Conservation (phyloP, 2,888 invertebrate species). For the Tethea ocularis region DNA sequence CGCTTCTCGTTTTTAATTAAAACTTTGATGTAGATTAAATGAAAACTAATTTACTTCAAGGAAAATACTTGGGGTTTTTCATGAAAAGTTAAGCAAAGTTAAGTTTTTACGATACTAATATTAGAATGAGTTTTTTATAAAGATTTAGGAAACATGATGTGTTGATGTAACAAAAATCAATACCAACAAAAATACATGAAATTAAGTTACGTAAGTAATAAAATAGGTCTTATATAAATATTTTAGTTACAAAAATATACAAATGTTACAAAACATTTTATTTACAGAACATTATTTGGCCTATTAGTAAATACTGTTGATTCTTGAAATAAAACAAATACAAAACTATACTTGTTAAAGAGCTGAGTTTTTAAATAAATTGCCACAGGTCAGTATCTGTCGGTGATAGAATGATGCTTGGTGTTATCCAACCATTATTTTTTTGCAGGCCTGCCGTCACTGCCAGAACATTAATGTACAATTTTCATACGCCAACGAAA, state of each 20-base stretch:
- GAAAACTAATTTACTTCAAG: constrained; percentile 15
- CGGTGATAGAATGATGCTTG: constrained; percentile 51
- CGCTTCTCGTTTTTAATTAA: constrained; percentile 15
- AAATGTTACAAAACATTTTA: neutral
- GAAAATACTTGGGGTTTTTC: constrained; percentile 8
- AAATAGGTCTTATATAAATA: neutral
- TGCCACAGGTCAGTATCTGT: constrained; percentile 40
- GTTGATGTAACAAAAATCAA: too few relatives aligned
- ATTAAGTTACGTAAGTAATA: neutral
- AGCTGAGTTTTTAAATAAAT: constrained; percentile 12
- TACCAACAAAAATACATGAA: too few relatives aligned
- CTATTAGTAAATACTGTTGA: neutral
- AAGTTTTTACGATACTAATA: neutral
- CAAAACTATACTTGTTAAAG: neutral
- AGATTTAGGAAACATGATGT: neutral
- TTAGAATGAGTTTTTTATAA: neutral
- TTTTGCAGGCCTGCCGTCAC: constrained; percentile 48
- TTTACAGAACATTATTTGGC: neutral
- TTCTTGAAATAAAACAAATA: neutral
- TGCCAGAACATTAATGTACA: constrained; percentile 41
- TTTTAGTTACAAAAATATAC: neutral
- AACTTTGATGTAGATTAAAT: constrained; percentile 15
- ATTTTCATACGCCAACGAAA: constrained; percentile 30
- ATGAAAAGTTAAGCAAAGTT: constrained; percentile 1
- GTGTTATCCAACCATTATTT: constrained; percentile 53